A percentile compares a stretch with the other conserved stretches of the same genome.
These are phyloP conservation scores for Calidris pugnax DNA, from an alignment of 2,113 vertebrate genomes.

Conservation along the genomic window DNA sequence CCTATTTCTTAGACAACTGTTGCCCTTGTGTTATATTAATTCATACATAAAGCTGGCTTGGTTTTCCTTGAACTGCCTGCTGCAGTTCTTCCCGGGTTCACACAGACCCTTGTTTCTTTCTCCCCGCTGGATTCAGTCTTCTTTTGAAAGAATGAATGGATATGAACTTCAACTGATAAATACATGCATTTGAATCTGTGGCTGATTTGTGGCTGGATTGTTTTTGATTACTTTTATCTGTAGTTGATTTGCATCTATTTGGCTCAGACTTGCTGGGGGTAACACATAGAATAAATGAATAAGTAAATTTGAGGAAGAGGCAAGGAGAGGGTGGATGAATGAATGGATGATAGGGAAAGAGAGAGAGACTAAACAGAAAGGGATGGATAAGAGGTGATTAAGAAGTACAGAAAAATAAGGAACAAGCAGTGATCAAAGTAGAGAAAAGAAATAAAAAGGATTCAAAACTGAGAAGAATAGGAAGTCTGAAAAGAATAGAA, in stretches of 20 bases:
- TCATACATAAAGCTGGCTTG: not conserved
- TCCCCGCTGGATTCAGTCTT: conserved; percentile 10
- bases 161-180: conserved; percentile 15
- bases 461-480: not conserved
- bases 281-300: conserved; percentile 9
- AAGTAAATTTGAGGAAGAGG: not conserved
- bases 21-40: not conserved
- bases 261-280: not conserved
- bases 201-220: conserved; percentile 22
- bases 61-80: conserved; percentile 1
- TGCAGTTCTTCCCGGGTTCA: not conserved
- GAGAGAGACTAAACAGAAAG: not conserved
- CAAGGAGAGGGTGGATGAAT: not conserved
- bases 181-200: conserved; percentile 15
- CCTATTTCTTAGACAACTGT: not conserved
- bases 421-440: not conserved
- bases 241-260: conserved; percentile 37
- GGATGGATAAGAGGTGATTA: not conserved
- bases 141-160: not conserved
- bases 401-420: not conserved
- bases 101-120: not conserved
- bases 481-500: not conserved
- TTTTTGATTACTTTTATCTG: conserved; percentile 39
- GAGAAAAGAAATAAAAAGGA: not conserved
- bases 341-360: not conserved